Percentiles rank a stretch among this genome's conserved stretches.
phyloP scores from a whole-genome alignment of 2,888 invertebrate genomes.

The Epirrhoe alternata region DNA sequence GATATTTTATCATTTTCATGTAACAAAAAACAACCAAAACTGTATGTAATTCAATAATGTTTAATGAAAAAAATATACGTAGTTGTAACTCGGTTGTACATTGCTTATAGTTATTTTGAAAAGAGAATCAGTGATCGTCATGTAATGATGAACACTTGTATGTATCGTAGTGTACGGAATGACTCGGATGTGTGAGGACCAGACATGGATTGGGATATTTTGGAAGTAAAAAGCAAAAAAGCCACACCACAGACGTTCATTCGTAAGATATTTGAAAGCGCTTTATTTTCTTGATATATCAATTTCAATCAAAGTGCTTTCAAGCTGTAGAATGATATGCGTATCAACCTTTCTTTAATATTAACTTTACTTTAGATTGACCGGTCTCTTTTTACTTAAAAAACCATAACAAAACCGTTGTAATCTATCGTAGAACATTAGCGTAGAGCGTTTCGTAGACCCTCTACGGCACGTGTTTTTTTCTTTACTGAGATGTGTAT shows the following conservation, averaged over 20 bases:
- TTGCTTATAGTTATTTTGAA: conserved; percentile 59
- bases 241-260: neutral
- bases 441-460: conserved; percentile 7
- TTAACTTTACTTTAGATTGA: too few species aligned
- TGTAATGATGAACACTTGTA: conserved; percentile 68
- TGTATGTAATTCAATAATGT: conserved; percentile 44
- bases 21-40: conserved; percentile 35
- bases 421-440: conserved; percentile 4
- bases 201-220: conserved; percentile 52
- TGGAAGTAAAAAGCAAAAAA: conserved; percentile 20
- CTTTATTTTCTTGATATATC: too few species aligned
- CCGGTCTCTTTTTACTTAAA: neutral
- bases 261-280: too few species aligned
- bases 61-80: conserved; percentile 50
- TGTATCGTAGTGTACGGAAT: conserved; percentile 62
- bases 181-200: conserved; percentile 55
- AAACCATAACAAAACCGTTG: neutral
- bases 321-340: too few species aligned
- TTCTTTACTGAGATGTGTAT: too few species aligned
- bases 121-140: conserved; percentile 55
- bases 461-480: conserved; percentile 2
- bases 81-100: conserved; percentile 60
- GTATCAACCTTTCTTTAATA: too few species aligned
- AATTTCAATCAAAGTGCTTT: too few species aligned
- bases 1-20: conserved; percentile 8